Percentiles rank a stretch among this genome's conserved stretches.
Conservation (phyloP, 2,113 vertebrate genomes). For the Boulengeromyrus knoepffleri region DNA sequence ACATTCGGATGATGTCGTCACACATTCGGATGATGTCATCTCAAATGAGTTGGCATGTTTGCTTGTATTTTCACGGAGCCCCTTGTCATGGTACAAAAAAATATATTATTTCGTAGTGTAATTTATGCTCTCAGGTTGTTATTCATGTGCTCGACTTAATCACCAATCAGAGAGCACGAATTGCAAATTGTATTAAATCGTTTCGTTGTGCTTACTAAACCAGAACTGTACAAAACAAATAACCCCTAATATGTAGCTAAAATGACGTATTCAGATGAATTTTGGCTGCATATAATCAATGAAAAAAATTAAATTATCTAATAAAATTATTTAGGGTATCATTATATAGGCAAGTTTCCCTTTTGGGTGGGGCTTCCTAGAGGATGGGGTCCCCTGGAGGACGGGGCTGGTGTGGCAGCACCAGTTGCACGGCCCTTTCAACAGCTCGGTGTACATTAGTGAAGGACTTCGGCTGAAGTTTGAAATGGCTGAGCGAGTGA, state of each 20-base stretch:
- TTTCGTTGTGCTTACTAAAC: not conserved
- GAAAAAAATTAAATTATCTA: not conserved
- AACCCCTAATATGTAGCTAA: not conserved
- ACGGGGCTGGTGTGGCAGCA: not conserved
- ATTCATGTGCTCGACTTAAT: too few relatives aligned
- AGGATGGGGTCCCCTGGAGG: not conserved
- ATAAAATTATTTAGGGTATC: not conserved
- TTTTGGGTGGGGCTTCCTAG: not conserved
- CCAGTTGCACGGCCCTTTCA: not conserved
- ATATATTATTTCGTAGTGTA: too few relatives aligned
- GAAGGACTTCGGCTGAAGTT: constrained; percentile 30
- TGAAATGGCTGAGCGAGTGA: constrained; percentile 61
- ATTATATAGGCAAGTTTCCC: not conserved
- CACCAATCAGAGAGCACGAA: too few relatives aligned
- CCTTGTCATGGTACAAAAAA: too few relatives aligned
- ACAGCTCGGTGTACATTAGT: not conserved
- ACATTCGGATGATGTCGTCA: not conserved
- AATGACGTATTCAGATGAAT: not conserved
- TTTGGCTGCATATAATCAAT: not conserved
- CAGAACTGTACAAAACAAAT: not conserved
- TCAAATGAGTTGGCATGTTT: not conserved
- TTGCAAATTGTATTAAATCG: not conserved
- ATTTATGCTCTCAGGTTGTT: too few relatives aligned
- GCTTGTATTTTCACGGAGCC: not conserved
- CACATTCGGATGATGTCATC: not conserved